Conservation (phyloP, 2,888 invertebrate species). For the Euplagia quadripunctaria region DNA sequence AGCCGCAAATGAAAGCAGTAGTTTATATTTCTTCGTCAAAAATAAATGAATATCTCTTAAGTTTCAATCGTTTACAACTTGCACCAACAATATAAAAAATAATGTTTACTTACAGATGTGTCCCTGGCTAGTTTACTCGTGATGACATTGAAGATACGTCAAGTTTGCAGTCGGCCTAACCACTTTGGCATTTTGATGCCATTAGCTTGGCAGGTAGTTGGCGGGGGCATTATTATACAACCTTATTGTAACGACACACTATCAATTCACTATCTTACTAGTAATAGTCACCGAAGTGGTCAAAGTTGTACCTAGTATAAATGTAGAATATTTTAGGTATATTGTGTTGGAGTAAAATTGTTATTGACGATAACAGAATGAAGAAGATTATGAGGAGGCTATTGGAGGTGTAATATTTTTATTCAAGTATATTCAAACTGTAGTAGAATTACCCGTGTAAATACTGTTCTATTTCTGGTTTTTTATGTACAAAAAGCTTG, state of each 20-base stretch:
- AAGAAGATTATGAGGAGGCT: too few species aligned
- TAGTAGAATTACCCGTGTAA: too few species aligned
- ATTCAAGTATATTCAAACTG: too few species aligned
- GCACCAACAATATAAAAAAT: constrained; percentile 37
- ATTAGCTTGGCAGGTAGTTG: constrained; percentile 27
- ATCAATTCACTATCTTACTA: constrained; percentile 8
- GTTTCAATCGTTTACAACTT: constrained; percentile 26
- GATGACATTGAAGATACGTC: constrained; percentile 68
- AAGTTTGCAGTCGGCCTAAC: constrained; percentile 39
- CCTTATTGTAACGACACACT: constrained; percentile 9
- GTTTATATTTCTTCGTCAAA: not conserved
- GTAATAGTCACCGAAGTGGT: constrained; percentile 1
- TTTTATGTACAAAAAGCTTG: too few species aligned
- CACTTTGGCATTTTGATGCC: constrained; percentile 36
- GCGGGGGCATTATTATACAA: constrained; percentile 31
- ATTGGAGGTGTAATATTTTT: too few species aligned
- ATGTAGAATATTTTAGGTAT: not conserved
- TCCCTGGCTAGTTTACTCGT: constrained; percentile 42
- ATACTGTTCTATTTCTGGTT: too few species aligned
- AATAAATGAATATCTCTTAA: not conserved
- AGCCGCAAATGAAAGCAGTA: too few species aligned
- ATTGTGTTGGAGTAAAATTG: not conserved
- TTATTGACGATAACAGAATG: not conserved
- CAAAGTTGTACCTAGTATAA: not conserved
- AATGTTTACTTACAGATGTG: constrained; percentile 52